Percentiles rank a stretch among this genome's conserved stretches.
Evolutionary conservation across 1,140 invertebrate species (phyloP).

Genomic region (Microvelia longipes): DNA sequence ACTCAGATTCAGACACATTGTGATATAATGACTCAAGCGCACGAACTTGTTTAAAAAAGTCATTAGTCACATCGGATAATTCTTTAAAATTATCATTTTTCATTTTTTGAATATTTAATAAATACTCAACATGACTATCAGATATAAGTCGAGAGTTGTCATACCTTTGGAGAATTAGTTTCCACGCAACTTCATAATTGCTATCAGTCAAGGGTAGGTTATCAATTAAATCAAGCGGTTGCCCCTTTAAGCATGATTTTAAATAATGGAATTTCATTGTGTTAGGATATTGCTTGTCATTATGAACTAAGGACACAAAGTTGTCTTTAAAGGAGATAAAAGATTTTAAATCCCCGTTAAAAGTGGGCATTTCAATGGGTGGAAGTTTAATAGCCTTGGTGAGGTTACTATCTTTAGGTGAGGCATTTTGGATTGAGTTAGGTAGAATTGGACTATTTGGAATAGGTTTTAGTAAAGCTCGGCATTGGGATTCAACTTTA

Average conservation of each 20-base stretch:
- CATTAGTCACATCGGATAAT: background rate
- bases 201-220: background rate
- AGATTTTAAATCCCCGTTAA: background rate
- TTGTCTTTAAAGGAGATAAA: background rate
- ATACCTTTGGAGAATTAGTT: background rate
- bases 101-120: background rate
- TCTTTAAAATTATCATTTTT: background rate
- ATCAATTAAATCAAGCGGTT: background rate
- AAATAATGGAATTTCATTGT: background rate
- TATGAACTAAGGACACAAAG: background rate
- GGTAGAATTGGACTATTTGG: background rate
- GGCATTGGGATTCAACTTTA: background rate
- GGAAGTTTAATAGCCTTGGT: background rate
- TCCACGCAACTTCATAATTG: background rate
- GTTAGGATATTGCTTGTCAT: background rate
- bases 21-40: background rate
- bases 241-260: background rate
- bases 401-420: background rate
- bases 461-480: background rate
- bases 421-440: background rate
- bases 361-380: background rate
- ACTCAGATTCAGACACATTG: background rate
- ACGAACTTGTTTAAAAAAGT: background rate
- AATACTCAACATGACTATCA: background rate
- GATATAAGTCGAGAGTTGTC: background rate